Evolutionary conservation across 2,113 vertebrate genomes (phyloP), one percentile per base, ranked within the genome.

Genomic region (Anas platyrhynchos): DNA sequence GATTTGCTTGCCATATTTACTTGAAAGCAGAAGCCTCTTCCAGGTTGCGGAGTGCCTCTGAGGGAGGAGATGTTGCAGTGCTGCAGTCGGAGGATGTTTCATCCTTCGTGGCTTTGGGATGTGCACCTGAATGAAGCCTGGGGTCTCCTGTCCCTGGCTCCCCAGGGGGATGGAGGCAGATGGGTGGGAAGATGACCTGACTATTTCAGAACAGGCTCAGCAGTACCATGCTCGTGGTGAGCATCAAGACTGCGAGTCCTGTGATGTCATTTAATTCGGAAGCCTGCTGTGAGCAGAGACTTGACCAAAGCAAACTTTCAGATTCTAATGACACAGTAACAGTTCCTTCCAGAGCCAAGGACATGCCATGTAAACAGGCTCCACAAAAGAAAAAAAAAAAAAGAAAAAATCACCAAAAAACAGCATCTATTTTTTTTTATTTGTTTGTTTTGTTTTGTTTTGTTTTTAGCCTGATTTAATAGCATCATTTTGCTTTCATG

Each of bases 1-100:
- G 84, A 95, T 96, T 95, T 90, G 44, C n/a, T 69, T 80, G 75
- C 72, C 61, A 81, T 88, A 66, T 67, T 95, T 89, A 63, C 80
- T 94, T 76, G 79, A 88, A 89, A 94, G 73, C 43, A 77, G 80
- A 93, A 66, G 36, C 36, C 13, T 83, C n/a, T 54, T 73, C 62
- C 73, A 89, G 25, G 25, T 56, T 76, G 2, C 84, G 56, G 68
- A 75, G 46, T 75, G 32, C 73, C 54, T 66, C 71, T 46, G 62
- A 48, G 34, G 41, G 11, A n/a, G 32, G 11, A n/a, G 32, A 31
- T 50, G 65, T 22, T 77, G 44, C 76, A 79, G 18, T 79, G 83
- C 44, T 32, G 62, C 54, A 44, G 6, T 43, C 65, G 23, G 66
- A 81, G 83, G 65, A 52, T 29, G 7, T 43, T 62, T 74, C 73